Base-by-base conservation (phyloP, 2,888 invertebrate species). In the Sphaeridia pumilis region DNA sequence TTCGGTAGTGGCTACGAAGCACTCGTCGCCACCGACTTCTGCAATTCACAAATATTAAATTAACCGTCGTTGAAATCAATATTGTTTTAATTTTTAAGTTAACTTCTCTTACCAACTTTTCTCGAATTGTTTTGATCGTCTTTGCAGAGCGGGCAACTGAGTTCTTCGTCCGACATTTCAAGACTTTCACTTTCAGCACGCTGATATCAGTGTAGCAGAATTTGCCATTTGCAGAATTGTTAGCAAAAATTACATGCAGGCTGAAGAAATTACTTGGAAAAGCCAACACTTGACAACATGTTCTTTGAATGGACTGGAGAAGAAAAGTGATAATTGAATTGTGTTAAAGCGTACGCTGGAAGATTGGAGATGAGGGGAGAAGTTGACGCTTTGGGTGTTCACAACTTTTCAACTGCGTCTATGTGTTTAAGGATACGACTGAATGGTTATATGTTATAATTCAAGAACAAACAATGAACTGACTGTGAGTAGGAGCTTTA, bases 1-100 rank as follows among this genome's bases (percentile, higher is more conserved):
- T 47, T 60, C 59, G 20, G 56, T 56, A 0, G 63, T 63, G 7
- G 54, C 54, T n/a, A 63, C 60, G 46, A 63, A 61, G 34, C 61
- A 59, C 31, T 63, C 61, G 1, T 58, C 55, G 1, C n/a, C n/a
- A n/a, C 55, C 48, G 24, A 28, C 28, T 12, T 47, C 52, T 52
- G 25, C 14, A 27, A 41, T 17, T 27, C 24, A 22, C 7, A 5
- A 44, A 44, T 26, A 26, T 26, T 14, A 44, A 26, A 44, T 22
- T n/a, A 25, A 10, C 14, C 31, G 31, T 31, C 7, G 7, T 10
- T 14, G 14, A 31, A 31, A 31, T 31, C 10, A 31, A 14, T n/a
- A n/a, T n/a, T n/a, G n/a, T n/a, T n/a, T n/a, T n/a, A n/a, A n/a
- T n/a, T n/a, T n/a, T n/a, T n/a, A n/a, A n/a, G 14, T 22, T 38